phyloP scores from a whole-genome alignment of 2,888 invertebrate genomes.

The Anorthoa munda region DNA sequence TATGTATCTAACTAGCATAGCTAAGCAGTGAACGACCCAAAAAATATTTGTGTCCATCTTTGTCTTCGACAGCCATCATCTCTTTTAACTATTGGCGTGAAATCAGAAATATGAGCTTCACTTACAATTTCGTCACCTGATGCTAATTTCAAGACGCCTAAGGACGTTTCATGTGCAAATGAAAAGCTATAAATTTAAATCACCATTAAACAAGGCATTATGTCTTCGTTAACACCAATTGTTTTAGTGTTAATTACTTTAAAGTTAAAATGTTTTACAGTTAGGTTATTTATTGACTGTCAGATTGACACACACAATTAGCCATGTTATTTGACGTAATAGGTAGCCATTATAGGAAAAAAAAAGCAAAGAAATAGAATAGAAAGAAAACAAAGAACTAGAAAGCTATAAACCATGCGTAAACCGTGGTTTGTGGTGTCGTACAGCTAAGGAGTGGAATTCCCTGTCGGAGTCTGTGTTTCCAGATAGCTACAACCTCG shows the following conservation, averaged over 20 bases:
- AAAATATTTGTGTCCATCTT: not conserved
- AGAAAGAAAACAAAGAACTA: too few species aligned
- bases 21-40: not conserved
- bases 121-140: not conserved
- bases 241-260: slow-evolving; percentile 43
- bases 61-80: not conserved
- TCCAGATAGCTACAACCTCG: too few species aligned
- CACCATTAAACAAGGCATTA: slow-evolving; percentile 29
- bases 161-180: slow-evolving; percentile 28
- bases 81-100: slow-evolving; percentile 7
- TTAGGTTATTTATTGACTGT: too few species aligned
- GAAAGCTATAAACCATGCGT: too few species aligned
- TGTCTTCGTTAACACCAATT: slow-evolving; percentile 38
- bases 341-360: too few species aligned
- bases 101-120: slow-evolving; percentile 28
- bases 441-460: too few species aligned
- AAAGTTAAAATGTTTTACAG: not conserved
- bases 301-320: too few species aligned
- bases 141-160: slow-evolving; percentile 10
- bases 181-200: slow-evolving; percentile 33
- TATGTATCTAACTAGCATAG: too few species aligned
- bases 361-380: too few species aligned
- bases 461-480: too few species aligned
- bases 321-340: too few species aligned
- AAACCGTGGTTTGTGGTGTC: too few species aligned